Conservation (phyloP, 2,888 invertebrate species). For the Onchidella celtica region DNA sequence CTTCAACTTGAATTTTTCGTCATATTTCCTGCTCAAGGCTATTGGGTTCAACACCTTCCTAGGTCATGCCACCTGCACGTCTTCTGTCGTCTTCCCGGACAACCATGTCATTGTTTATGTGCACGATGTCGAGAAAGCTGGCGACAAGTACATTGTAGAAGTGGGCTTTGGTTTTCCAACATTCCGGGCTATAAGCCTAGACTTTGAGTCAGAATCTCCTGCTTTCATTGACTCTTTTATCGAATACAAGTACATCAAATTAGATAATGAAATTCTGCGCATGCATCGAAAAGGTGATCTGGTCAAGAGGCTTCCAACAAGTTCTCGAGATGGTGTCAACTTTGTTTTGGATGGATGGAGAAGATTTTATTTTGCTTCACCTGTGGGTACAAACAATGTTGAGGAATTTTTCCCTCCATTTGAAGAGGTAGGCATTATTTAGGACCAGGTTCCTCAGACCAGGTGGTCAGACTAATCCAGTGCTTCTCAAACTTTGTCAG, state of each 20-base stretch:
- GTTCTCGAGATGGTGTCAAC: constrained; percentile 32
- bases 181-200: constrained; percentile 53
- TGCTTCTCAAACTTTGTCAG: too few species aligned
- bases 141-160: constrained; percentile 55
- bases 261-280: constrained; percentile 52
- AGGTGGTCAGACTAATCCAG: too few species aligned
- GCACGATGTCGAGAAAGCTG: constrained; percentile 49
- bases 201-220: constrained; percentile 56
- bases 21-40: constrained; percentile 52
- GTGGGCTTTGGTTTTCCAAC: constrained; percentile 56
- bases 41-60: constrained; percentile 49
- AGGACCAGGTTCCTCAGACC: too few species aligned
- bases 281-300: constrained; percentile 56
- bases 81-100: constrained; percentile 46
- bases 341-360: constrained; percentile 53
- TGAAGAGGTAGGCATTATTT: constrained; percentile 53
- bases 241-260: constrained; percentile 57
- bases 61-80: constrained; percentile 48
- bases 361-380: constrained; percentile 53
- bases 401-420: constrained; percentile 51
- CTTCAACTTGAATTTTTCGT: constrained; percentile 54
- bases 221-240: constrained; percentile 56
- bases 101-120: constrained; percentile 55
- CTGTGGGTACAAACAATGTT: constrained; percentile 34
- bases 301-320: constrained; percentile 1